These are phyloP conservation scores for Odobenus rosmarus DNA, from an alignment of 2,113 vertebrate genomes.

Conservation along the genomic window DNA sequence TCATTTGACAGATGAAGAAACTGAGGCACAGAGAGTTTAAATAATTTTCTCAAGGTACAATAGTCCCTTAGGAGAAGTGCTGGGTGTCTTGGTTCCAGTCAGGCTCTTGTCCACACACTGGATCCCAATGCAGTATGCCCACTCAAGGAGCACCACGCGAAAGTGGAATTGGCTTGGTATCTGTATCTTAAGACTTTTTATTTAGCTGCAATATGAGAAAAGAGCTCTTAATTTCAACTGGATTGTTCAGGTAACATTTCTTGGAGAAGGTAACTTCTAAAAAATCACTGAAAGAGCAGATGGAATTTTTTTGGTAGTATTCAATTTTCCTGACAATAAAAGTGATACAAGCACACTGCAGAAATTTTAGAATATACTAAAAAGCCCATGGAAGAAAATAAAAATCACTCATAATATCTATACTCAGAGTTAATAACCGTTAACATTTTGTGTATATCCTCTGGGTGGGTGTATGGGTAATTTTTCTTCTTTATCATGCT, in stretches of 20 bases:
- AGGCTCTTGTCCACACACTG: neutral
- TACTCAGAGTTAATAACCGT: neutral
- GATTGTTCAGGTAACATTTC: neutral
- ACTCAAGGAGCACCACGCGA: neutral
- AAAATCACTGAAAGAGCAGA: neutral
- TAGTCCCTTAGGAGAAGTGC: neutral
- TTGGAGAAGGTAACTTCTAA: neutral
- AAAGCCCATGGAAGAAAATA: conserved; percentile 19
- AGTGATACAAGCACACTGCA: neutral
- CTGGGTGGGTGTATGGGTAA: neutral
- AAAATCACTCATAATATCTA: neutral
- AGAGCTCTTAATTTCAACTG: neutral
- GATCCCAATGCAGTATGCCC: neutral
- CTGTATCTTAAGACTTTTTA: neutral
- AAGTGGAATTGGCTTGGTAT: neutral
- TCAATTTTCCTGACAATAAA: conserved; percentile 32
- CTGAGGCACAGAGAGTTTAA: neutral
- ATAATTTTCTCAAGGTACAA: neutral
- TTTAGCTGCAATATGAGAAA: neutral
- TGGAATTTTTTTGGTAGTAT: neutral
- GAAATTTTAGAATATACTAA: conserved; percentile 33
- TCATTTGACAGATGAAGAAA: conserved; percentile 23
- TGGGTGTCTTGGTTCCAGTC: neutral
- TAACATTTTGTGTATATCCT: neutral
- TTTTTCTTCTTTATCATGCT: neutral